Base-by-base conservation (phyloP, 2,113 vertebrate species). In the Psilopsiagon aymara region DNA sequence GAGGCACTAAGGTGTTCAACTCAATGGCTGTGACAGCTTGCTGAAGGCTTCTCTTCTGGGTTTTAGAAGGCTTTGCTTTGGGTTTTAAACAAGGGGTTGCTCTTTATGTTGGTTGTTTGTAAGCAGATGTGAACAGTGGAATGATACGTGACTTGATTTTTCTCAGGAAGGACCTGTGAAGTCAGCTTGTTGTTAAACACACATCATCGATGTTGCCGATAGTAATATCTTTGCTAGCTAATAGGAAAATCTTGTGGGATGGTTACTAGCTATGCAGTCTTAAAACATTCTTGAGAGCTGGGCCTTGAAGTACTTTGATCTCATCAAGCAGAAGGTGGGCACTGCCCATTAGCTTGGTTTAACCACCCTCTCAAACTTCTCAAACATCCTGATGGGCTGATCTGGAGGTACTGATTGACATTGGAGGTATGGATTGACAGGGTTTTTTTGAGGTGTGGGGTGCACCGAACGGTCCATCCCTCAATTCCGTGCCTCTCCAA, bases 101-200 rank as follows among this genome's bases (percentile, higher is more conserved):
- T 12, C 12, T 67, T 62, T 68, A 28, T 59, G 10, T 39, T 78
- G 27, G 28, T 76, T 53, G 13, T 49, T 71, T 51, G 35, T 79
- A 49, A 55, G 37, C 44, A 62, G 41, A 24, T 62, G 17, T n/a
- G 74, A 35, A 24, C 39, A 68, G 24, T 35, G 25, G 55, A 82
- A 78, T 44, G 14, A 57, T 55, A 24, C 3, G 6, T 0, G 0
- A 27, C 18, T 63, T 51, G 12, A 17, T 68, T 90, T 83, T 76
- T 83, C 52, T 55, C 24, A 46, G 39, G 15, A 39, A 68, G 39
- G 33, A 92, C 71, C 41, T 86, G 6, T 70, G 35, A 79, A 68
- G 21, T 71, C 19, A 41, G 39, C 12, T 77, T 82, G 71, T 88
- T 69, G n/a, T 41, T 49, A 41, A 59, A 59, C 15, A 37, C 7